Conservation (phyloP, 2,113 vertebrate species). For the Elgaria multicarinata region DNA sequence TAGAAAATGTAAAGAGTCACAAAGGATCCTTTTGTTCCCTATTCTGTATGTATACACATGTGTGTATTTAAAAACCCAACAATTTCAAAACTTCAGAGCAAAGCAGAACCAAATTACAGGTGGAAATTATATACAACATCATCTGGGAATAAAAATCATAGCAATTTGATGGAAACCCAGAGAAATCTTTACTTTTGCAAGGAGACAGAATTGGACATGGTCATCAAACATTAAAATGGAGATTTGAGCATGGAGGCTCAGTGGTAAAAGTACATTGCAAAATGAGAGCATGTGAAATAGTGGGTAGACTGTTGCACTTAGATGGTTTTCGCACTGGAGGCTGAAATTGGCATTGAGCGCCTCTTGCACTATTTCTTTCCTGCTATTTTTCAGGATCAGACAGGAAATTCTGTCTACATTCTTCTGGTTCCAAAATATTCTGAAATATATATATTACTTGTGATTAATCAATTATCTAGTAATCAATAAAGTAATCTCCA, state of each 20-base stretch:
- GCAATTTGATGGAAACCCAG: not conserved
- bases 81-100: not conserved
- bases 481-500: not conserved
- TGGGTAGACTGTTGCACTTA: not conserved
- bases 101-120: constrained; percentile 7
- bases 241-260: too few relatives aligned
- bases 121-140: constrained; percentile 11
- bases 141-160: not conserved
- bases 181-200: not conserved
- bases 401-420: not conserved
- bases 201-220: not conserved
- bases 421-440: not conserved
- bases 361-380: not conserved
- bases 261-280: not conserved
- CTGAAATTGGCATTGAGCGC: not conserved
- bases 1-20: not conserved
- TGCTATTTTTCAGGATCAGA: not conserved
- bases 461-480: not conserved
- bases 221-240: not conserved
- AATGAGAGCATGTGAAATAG: not conserved
- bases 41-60: not conserved
- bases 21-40: not conserved
- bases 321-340: not conserved
- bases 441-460: fast-evolving
- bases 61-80: not conserved